These are phyloP conservation scores for Heteropelma amictum DNA, from an alignment of 2,888 invertebrate species.

Conservation along the genomic window DNA sequence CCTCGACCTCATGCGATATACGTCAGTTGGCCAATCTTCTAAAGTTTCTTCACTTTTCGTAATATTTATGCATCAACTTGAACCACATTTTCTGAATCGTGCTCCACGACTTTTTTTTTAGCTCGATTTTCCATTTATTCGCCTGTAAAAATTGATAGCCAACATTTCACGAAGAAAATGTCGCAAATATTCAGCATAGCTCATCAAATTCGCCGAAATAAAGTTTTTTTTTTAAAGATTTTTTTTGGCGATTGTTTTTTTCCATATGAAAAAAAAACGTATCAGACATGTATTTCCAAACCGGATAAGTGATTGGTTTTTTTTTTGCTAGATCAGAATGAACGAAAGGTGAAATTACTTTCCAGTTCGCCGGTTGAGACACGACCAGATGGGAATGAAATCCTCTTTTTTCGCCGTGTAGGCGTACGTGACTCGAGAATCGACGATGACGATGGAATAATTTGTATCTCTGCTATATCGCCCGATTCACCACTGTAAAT, in stretches of 20 bases:
- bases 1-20: constrained; percentile 1
- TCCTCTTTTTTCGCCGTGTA: constrained; percentile 1
- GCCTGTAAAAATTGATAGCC: too few species aligned
- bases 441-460: constrained; percentile 3
- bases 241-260: too few species aligned
- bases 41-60: neutral
- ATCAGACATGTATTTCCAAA: too few species aligned
- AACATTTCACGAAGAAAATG: too few species aligned
- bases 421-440: constrained; percentile 15
- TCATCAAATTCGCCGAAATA: too few species aligned
- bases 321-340: neutral
- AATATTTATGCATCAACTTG: neutral
- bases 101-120: too few species aligned
- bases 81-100: neutral
- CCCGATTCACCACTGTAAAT: neutral
- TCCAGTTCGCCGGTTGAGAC: constrained; percentile 13
- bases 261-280: constrained; percentile 2
- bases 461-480: constrained; percentile 8
- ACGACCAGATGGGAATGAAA: neutral
- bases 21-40: neutral
- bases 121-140: too few species aligned
- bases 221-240: too few species aligned
- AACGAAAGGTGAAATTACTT: constrained; percentile 21
- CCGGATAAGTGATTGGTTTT: neutral
- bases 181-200: too few species aligned